Evolutionary conservation across 2,888 invertebrate species (phyloP), one percentile per base, ranked within the genome.

Genomic region (Linnaemya tessellans): DNA sequence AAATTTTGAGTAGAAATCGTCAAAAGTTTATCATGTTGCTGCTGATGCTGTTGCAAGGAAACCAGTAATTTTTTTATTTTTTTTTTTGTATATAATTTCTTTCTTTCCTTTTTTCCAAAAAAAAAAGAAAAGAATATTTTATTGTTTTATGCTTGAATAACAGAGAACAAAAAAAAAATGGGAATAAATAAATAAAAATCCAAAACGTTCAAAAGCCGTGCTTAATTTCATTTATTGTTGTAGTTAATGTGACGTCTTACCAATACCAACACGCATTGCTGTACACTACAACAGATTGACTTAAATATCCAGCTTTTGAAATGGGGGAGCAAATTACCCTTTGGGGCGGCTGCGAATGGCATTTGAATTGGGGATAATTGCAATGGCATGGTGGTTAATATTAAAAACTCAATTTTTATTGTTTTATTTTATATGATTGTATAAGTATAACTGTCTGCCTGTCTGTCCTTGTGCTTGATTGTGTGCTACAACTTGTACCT

Each of bases 281-380:
- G 1, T 10, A 25, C 30, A 9, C 51, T 54, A n/a, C n/a, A 41
- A 18, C 20, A 65, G 1, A 41, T 54, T 62, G 41, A 54, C 43
- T 62, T 51, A 10, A 62, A 62, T 46, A 71, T 65, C 20, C 70
- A 64, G 62, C 56, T 65, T 71, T 80, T 18, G 20, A 77, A 86
- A 86, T 18, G 83, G 86, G 86, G 86, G 86, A 86, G 86, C 86
- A 86, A 86, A 86, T 86, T 86, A 83, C 83, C 83, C 83, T 83
- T 86, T 71, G 83, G 84, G 82, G 88, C 88, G 89, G 87, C 89
- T 89, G 89, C 88, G 81, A 88, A 88, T 88, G 89, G 89, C 89
- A 90, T 90, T 89, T 86, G 87, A 88, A 89, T 89, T 87, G 88
- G 87, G 88, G 87, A 90, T 90, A 90, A 90, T 90, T 90, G 89